Percentiles rank a stretch among this genome's conserved stretches.
These are phyloP conservation scores for Drosophila carrolli DNA, from an alignment of 1,140 invertebrate species.

Conservation along the genomic window DNA sequence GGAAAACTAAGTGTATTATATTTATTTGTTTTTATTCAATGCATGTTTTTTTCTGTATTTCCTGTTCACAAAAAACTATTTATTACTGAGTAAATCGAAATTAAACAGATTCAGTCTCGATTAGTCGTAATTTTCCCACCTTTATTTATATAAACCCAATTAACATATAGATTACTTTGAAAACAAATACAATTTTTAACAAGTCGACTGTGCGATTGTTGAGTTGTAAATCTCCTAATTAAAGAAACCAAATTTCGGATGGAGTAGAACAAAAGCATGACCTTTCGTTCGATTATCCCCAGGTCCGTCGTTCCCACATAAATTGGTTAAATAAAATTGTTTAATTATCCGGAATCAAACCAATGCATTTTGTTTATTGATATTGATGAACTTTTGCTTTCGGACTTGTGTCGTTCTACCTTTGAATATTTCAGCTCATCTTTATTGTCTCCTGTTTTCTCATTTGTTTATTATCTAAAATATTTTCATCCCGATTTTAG, in stretches of 20 bases:
- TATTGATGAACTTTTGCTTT: constrained; percentile 45
- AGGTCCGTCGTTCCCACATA: constrained; percentile 41
- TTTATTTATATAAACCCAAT: constrained; percentile 1
- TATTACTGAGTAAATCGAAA: neutral
- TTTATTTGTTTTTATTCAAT: neutral
- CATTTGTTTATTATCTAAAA: constrained; percentile 70
- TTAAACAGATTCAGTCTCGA: neutral
- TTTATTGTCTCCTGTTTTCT: constrained; percentile 14
- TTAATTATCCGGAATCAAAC: constrained; percentile 18
- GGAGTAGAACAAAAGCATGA: constrained; percentile 1
- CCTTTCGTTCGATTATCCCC: constrained; percentile 16
- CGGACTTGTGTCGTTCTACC: constrained; percentile 3
- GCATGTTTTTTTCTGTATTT: neutral
- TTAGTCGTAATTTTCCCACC: neutral
- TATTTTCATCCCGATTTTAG: constrained; percentile 70
- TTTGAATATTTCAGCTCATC: neutral
- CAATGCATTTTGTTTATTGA: constrained; percentile 67
- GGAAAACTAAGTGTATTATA: neutral
- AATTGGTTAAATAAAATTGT: constrained; percentile 21
- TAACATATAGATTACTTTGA: neutral
- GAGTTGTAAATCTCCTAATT: constrained; percentile 11
- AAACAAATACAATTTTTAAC: neutral
- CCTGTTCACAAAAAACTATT: neutral
- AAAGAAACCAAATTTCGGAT: neutral
- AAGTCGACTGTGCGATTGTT: neutral